Percentiles rank a stretch among this genome's conserved stretches.
Evolutionary conservation across 2,888 invertebrate genomes (phyloP).

Genomic region (Leptinotarsa haldemani): DNA sequence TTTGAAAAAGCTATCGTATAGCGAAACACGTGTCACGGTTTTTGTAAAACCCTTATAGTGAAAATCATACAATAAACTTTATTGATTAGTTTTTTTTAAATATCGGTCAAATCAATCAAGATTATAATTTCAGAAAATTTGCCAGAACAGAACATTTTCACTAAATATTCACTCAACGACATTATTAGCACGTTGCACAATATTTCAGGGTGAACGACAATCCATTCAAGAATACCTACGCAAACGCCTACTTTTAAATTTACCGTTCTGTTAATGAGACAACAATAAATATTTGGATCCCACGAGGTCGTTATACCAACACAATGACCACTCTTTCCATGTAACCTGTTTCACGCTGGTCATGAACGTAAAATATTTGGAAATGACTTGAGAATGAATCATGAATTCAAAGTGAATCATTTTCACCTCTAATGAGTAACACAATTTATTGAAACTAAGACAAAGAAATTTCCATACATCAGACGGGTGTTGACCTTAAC

Average conservation of each 20-base stretch:
- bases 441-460: background rate
- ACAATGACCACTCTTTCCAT: background rate
- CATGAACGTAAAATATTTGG: background rate
- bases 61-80: too few species aligned
- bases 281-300: background rate
- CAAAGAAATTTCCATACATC: background rate
- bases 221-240: background rate
- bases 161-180: background rate
- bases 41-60: too few species aligned
- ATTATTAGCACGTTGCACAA: background rate
- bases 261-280: background rate
- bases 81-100: too few species aligned
- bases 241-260: slow-evolving; percentile 6
- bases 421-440: background rate
- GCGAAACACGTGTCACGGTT: too few species aligned
- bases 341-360: background rate
- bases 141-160: slow-evolving; percentile 6
- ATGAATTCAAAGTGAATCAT: background rate
- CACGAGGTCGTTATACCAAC: slow-evolving; percentile 6
- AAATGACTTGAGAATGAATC: background rate
- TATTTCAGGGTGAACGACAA: slow-evolving; percentile 6
- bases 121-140: too few species aligned
- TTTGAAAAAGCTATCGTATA: too few species aligned
- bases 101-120: too few species aligned
- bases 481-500: too few species aligned